A percentile compares a stretch with the other conserved stretches of the same genome.
Evolutionary conservation across 1,140 invertebrate species (phyloP).

Genomic region (Chlorops oryzae): DNA sequence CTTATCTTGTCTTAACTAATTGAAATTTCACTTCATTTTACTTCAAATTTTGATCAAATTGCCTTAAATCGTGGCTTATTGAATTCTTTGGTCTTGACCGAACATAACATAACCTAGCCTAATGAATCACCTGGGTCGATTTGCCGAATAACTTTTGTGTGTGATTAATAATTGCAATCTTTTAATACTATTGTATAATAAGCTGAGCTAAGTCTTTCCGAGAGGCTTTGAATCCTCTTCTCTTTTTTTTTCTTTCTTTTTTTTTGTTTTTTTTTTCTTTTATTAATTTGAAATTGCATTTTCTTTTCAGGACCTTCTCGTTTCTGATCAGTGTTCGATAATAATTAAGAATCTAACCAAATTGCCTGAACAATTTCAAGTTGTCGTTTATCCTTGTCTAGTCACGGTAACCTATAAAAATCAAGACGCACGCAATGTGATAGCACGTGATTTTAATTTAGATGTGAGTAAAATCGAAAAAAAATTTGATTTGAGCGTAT

Average conservation of each 20-base stretch:
- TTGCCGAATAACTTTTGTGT: too few species aligned
- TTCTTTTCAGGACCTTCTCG: slow-evolving; percentile 29
- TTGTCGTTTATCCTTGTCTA: slow-evolving; percentile 80
- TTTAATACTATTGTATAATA: background rate
- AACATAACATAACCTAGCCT: too few species aligned
- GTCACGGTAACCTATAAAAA: slow-evolving; percentile 53
- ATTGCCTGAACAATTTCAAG: slow-evolving; percentile 52
- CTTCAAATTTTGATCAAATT: too few species aligned
- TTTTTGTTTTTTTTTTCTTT: slow-evolving; percentile 1
- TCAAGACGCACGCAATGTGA: slow-evolving; percentile 30
- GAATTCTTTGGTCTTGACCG: too few species aligned
- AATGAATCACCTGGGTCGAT: too few species aligned
- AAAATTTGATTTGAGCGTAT: background rate
- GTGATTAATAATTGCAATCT: background rate
- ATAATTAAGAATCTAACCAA: slow-evolving; percentile 43
- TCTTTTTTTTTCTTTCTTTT: too few species aligned
- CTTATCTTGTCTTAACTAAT: too few species aligned
- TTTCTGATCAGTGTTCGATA: slow-evolving; percentile 35
- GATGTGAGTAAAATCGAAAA: slow-evolving; percentile 24
- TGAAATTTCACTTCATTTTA: too few species aligned
- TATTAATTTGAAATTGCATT: background rate
- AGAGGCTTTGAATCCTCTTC: too few species aligned
- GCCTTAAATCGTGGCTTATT: too few species aligned
- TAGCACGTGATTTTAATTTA: slow-evolving; percentile 39
- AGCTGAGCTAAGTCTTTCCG: too few species aligned